Conservation (phyloP, 2,797 vertebrate genomes). For the Chelon labrosus region DNA sequence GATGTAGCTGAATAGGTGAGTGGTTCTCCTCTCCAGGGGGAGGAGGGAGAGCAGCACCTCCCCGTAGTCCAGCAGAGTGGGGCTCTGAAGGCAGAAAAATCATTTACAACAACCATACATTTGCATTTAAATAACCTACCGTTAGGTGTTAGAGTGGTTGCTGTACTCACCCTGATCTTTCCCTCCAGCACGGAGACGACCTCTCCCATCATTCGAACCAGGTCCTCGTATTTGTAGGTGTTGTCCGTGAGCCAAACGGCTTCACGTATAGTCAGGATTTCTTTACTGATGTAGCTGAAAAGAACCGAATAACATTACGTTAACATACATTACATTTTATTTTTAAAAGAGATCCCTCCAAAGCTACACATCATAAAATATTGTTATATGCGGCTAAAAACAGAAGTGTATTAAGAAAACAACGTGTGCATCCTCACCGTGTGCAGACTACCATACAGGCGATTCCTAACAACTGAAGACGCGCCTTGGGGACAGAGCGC, state of each 20-base stretch:
- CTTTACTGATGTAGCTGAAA: constrained; percentile 92
- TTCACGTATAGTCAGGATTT: constrained; percentile 97
- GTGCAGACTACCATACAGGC: constrained; percentile 99
- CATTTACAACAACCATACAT: no score
- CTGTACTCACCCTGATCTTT: constrained; percentile 87
- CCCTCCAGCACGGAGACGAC: constrained; percentile 94
- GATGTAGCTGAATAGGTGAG: constrained; percentile 93
- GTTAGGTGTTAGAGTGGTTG: background rate
- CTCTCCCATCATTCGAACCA: constrained; percentile 99
- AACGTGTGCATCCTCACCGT: constrained; percentile 82
- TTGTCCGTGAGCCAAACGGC: constrained; percentile 99
- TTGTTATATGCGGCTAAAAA: no score
- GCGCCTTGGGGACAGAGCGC: constrained; percentile 90
- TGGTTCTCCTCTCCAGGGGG: constrained; percentile 85
- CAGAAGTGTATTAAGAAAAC: no score
- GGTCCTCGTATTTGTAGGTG: constrained; percentile 97
- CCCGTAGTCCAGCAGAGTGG: constrained; percentile 94
- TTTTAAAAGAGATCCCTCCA: no score
- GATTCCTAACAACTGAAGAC: constrained; percentile 95
- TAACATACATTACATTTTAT: background rate
- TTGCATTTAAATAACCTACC: background rate
- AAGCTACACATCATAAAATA: no score
- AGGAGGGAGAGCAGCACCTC: constrained; percentile 89
- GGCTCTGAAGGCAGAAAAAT: constrained; percentile 79
- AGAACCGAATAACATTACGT: background rate